Conservation (phyloP, 2,113 vertebrate species). For the Opisthocomus hoazin region DNA sequence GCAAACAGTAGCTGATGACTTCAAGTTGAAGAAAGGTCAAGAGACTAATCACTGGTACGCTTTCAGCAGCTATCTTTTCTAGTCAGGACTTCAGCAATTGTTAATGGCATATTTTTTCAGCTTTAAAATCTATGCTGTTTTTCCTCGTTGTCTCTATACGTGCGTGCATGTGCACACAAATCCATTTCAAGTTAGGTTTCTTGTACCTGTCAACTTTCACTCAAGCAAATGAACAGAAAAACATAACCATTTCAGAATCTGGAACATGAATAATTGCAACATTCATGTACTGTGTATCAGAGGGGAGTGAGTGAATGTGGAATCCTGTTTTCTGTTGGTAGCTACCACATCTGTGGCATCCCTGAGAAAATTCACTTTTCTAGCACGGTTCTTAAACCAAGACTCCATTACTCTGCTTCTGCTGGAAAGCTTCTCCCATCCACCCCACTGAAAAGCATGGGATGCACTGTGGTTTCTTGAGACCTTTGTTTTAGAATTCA, state of each 20-base stretch:
- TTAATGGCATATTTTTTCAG: neutral
- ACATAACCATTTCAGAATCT: neutral
- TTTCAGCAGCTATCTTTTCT: constrained; percentile 37
- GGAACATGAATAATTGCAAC: neutral
- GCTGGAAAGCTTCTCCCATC: neutral
- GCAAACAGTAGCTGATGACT: constrained; percentile 20
- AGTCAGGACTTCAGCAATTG: neutral
- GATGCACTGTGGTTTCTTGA: neutral
- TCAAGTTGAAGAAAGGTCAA: constrained; percentile 50
- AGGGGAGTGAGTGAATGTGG: neutral
- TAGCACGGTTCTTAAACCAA: neutral
- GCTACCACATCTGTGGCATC: neutral
- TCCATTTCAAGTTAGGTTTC: neutral
- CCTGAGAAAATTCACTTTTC: neutral
- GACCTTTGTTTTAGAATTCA: neutral
- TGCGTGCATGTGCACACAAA: neutral
- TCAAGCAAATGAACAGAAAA: neutral
- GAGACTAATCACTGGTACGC: constrained; percentile 45
- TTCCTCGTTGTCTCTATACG: neutral
- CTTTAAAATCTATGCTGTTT: neutral
- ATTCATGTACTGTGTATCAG: neutral
- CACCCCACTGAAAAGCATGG: neutral
- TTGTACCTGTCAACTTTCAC: neutral
- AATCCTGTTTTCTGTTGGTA: neutral
- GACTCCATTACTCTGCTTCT: neutral